Conservation (phyloP, 2,797 vertebrate genomes). For the Cirrhinus mrigala region DNA sequence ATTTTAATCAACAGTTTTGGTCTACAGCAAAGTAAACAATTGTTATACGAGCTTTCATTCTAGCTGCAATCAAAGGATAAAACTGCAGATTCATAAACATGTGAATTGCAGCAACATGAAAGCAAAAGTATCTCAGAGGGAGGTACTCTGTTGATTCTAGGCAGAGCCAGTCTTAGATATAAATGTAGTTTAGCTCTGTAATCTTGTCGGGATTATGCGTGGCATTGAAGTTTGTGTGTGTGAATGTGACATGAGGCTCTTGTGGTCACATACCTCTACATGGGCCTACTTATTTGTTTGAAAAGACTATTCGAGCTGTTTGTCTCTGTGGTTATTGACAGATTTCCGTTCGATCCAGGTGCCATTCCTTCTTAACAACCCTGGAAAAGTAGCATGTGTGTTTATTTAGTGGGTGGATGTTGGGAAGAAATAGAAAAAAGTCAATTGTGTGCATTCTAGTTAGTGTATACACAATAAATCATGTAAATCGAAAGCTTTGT, state of each 20-base stretch:
- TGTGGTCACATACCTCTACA: background rate
- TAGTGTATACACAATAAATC: background rate
- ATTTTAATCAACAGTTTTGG: background rate
- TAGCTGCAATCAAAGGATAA: constrained; percentile 1
- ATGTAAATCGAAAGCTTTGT: constrained; percentile 7
- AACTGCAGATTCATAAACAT: background rate
- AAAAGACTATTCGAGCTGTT: constrained; percentile 10
- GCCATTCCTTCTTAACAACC: constrained; percentile 43
- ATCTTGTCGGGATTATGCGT: constrained; percentile 7
- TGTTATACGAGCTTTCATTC: constrained; percentile 13
- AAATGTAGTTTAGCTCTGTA: constrained; percentile 14
- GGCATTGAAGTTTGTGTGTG: background rate
- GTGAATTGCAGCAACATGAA: constrained; percentile 6
- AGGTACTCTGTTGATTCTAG: constrained; percentile 8
- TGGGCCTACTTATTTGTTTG: constrained; percentile 7
- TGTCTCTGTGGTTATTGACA: constrained; percentile 47
- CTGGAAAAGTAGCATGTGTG: constrained; percentile 17
- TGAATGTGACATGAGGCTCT: constrained; percentile 40
- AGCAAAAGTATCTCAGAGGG: constrained; percentile 3
- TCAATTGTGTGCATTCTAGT: background rate
- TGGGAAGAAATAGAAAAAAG: constrained; percentile 17
- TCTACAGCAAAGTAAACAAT: constrained; percentile 1
- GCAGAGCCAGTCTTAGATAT: background rate
- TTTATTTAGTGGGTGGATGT: constrained; percentile 49
- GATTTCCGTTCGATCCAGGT: constrained; percentile 38